phyloP scores from a whole-genome alignment of 2,888 invertebrate species.

The Chaetoderma sp. region DNA sequence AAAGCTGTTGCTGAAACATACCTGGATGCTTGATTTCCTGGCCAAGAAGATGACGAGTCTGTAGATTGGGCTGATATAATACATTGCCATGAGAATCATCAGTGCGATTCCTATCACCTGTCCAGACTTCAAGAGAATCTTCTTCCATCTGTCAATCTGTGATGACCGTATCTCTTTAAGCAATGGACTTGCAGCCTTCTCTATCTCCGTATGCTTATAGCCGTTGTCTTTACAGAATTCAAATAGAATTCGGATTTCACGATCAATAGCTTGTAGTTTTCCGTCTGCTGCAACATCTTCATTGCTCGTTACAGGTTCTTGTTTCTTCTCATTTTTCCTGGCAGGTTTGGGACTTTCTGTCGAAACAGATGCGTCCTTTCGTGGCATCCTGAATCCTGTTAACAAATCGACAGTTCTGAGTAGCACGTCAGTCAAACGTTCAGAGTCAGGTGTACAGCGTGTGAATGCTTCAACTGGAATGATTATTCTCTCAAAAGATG shows the following conservation, averaged over 20 bases:
- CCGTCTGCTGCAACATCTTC: slow-evolving; percentile 39
- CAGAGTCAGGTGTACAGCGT: too few relatives aligned
- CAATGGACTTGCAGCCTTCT: slow-evolving; percentile 41
- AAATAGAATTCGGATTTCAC: slow-evolving; percentile 46
- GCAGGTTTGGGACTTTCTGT: too few relatives aligned
- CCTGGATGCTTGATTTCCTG: slow-evolving; percentile 36
- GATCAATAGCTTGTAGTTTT: slow-evolving; percentile 44
- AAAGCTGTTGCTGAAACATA: too few relatives aligned
- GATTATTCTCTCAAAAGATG: too few relatives aligned
- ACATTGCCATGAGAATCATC: slow-evolving; percentile 17
- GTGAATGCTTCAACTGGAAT: too few relatives aligned
- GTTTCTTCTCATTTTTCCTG: neutral
- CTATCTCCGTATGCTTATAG: slow-evolving; percentile 43
- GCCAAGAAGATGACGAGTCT: slow-evolving; percentile 22
- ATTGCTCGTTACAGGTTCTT: neutral
- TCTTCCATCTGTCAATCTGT: slow-evolving; percentile 33
- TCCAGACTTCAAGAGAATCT: neutral
- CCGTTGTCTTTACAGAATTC: slow-evolving; percentile 45
- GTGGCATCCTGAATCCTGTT: too few relatives aligned
- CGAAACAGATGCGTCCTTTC: too few relatives aligned
- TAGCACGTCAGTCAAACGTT: too few relatives aligned
- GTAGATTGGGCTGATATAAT: slow-evolving; percentile 38
- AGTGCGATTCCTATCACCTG: neutral
- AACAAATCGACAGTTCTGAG: too few relatives aligned
- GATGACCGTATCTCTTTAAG: slow-evolving; percentile 24